Evolutionary conservation across 2,113 vertebrate species (phyloP), one percentile per base, ranked within the genome.

Genomic region (Uropsilus gracilis): DNA sequence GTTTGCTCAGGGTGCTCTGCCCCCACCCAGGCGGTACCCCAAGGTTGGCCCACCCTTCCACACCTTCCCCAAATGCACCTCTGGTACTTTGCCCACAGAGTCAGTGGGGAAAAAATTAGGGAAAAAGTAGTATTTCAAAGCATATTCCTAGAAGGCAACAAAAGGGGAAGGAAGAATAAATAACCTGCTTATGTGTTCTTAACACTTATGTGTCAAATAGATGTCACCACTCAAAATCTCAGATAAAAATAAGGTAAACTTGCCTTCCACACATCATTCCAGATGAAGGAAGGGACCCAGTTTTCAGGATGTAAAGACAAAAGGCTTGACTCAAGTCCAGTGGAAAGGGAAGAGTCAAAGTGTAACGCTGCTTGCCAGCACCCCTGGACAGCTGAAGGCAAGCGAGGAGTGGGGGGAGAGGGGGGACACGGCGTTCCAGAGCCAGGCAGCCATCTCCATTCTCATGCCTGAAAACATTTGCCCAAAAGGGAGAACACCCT

Each of bases 311-410:
- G 7, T 14, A 42, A 75, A 8, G 64, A 42, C 34, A 26, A 5
- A 53, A 8, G 32, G 5, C 17, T 44, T 24, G 16, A 77, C 39
- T 44, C n/a, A 32, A 5, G 32, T 20, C 37, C 37, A 24, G 34
- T 11, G 28, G 48, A 28, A 66, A 77, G 20, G 5, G 4, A 59
- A 46, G 81, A 30, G 16, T 8, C 18, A 12, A 18, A 26, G 0
- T 10, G 13, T 5, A 26, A 59, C 4, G 0, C 17, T 1, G 13
- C n/a, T 57, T 16, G 17, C 30, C 4, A 10, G 8, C 16, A 42
- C 22, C 18, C 20, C 50, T 13, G 11, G 71, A 12, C 59, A 69
- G 28, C 30, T 11, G 8, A 63, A 13, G 5, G 13, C 14, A 44
- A 57, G 39, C 39, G 50, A 4, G 37, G 63, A 30, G 5, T 32